Percentiles rank a stretch among this genome's conserved stretches.
phyloP scores from a whole-genome alignment of 1,140 invertebrate genomes.

The Acyrthosiphon pisum region DNA sequence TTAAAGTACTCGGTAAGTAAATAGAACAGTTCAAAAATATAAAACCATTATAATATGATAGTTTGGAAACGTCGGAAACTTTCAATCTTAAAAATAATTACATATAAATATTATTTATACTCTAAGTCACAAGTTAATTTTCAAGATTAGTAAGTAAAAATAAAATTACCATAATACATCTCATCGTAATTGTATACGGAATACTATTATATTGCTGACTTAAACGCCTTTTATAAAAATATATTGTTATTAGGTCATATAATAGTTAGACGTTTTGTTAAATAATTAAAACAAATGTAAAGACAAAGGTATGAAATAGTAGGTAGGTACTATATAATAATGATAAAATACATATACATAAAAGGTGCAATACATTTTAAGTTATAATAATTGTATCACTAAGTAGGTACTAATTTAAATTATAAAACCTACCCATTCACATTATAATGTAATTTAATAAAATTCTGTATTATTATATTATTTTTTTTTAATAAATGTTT shows the following conservation, averaged over 20 bases:
- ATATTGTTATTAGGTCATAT: not conserved
- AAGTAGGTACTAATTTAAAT: not conserved
- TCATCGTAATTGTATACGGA: not conserved
- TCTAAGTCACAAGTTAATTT: not conserved
- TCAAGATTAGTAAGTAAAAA: not conserved
- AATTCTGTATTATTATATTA: not conserved
- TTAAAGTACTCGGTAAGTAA: too few species aligned
- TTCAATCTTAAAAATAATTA: not conserved
- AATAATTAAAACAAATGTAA: constrained; percentile 8
- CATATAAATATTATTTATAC: not conserved
- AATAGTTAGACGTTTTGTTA: not conserved
- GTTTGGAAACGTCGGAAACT: not conserved
- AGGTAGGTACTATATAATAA: not conserved
- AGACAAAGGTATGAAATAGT: not conserved
- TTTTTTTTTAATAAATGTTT: not conserved
- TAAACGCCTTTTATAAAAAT: not conserved
- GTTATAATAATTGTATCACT: not conserved
- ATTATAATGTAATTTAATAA: not conserved
- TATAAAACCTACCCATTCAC: not conserved
- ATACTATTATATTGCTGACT: not conserved
- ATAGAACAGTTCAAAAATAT: too few species aligned
- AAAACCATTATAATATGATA: not conserved
- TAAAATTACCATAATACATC: not conserved
- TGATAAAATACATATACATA: not conserved
- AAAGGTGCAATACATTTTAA: not conserved